These are phyloP conservation scores for Jaculus jaculus DNA, from an alignment of 2,113 vertebrate species.

Conservation along the genomic window DNA sequence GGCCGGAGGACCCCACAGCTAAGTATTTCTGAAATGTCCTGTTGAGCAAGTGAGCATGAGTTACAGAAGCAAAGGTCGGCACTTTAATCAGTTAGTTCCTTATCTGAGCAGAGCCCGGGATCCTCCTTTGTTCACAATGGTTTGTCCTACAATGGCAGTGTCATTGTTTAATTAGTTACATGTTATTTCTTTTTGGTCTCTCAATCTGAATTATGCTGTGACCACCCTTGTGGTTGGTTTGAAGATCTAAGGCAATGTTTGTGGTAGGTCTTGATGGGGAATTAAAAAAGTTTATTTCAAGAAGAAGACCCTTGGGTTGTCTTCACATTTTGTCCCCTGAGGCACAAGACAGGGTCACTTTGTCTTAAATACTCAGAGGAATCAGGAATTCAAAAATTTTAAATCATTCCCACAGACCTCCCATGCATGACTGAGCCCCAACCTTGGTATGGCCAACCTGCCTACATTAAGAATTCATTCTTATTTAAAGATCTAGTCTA, in stretches of 20 bases:
- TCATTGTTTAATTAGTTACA: too few species aligned
- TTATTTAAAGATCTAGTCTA: not conserved
- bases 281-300: not conserved
- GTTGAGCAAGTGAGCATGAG: too few species aligned
- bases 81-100: too few species aligned
- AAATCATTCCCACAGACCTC: not conserved
- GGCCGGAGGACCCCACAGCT: too few species aligned
- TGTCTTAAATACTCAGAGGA: not conserved
- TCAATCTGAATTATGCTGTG: not conserved
- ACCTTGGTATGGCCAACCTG: not conserved
- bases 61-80: too few species aligned
- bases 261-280: not conserved
- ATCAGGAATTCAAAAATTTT: not conserved
- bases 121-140: too few species aligned
- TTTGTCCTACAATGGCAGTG: too few species aligned
- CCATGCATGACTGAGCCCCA: not conserved
- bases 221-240: not conserved
- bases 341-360: not conserved
- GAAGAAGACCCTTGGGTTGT: not conserved
- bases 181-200: too few species aligned
- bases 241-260: not conserved
- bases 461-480: constrained; percentile 7
- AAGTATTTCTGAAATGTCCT: too few species aligned
- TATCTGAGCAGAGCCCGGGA: too few species aligned
- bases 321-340: not conserved